These are phyloP conservation scores for Drosophila parthenogenetica DNA, from an alignment of 2,888 invertebrate genomes.

Conservation along the genomic window DNA sequence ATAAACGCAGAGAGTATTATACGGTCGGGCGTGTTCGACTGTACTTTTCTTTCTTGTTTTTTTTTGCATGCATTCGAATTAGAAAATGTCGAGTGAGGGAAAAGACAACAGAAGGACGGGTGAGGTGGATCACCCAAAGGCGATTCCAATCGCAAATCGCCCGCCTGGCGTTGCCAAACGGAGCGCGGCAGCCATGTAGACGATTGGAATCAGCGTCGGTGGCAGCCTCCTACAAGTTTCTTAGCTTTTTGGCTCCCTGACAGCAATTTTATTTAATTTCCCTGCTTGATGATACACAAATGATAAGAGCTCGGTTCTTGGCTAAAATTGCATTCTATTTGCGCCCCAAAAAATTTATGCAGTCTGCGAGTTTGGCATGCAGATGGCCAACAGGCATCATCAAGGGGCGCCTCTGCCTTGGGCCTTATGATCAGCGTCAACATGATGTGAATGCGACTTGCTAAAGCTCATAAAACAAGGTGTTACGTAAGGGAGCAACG, in stretches of 20 bases:
- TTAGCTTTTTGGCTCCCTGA: slow-evolving; percentile 58
- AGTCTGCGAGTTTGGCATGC: slow-evolving; percentile 34
- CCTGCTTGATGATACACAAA: slow-evolving; percentile 61
- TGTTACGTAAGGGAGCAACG: background rate
- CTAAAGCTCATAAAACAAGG: slow-evolving; percentile 64
- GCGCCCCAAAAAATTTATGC: slow-evolving; percentile 38
- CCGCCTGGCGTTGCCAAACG: slow-evolving; percentile 76
- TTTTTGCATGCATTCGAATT: no score
- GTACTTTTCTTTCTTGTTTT: no score
- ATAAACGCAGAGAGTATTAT: no score
- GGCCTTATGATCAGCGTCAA: slow-evolving; percentile 67
- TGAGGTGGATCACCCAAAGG: slow-evolving; percentile 60
- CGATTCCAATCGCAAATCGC: slow-evolving; percentile 69
- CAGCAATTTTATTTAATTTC: slow-evolving; percentile 74
- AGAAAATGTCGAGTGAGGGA: slow-evolving; percentile 60
- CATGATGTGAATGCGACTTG: slow-evolving; percentile 64
- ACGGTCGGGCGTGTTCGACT: no score
- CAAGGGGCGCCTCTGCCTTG: slow-evolving; percentile 33
- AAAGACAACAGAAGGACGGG: slow-evolving; percentile 45
- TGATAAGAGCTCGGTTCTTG: slow-evolving; percentile 65
- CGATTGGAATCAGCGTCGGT: slow-evolving; percentile 70
- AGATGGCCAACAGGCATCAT: slow-evolving; percentile 53
- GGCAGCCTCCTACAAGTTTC: slow-evolving; percentile 4
- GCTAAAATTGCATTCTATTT: slow-evolving; percentile 73
- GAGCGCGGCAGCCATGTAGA: slow-evolving; percentile 72